Percentiles rank a stretch among this genome's conserved stretches.
Conservation (phyloP, 2,113 vertebrate species). For the Acrocephalus arundinaceus region DNA sequence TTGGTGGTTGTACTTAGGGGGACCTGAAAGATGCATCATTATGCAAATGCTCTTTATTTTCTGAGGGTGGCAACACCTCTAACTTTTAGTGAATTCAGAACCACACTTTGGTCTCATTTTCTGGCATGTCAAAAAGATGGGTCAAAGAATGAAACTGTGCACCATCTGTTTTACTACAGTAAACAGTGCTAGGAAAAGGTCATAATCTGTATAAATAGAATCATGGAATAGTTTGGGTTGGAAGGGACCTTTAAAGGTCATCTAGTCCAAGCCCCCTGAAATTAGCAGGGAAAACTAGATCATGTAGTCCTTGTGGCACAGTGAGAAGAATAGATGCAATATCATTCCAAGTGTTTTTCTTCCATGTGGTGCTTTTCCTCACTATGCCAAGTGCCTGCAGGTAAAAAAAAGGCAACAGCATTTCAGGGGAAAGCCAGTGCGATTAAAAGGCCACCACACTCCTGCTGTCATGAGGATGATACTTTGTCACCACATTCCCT, state of each 20-base stretch:
- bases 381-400: neutral
- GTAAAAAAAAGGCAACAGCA: neutral
- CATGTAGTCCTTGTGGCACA: neutral
- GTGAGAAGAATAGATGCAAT: neutral
- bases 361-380: neutral
- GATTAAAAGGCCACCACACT: neutral
- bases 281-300: neutral
- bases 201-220: neutral
- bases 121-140: neutral
- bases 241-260: neutral
- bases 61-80: neutral
- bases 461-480: neutral
- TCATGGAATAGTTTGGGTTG: neutral
- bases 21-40: neutral
- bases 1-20: neutral
- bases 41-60: neutral
- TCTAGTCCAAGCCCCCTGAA: neutral
- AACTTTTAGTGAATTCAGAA: neutral
- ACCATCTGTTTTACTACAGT: constrained; percentile 21
- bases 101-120: neutral
- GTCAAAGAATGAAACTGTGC: neutral
- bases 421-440: neutral
- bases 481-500: neutral
- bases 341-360: neutral
- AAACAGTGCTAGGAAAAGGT: neutral